Evolutionary conservation across 2,888 invertebrate species (phyloP).

Genomic region (Hydraecia micacea): DNA sequence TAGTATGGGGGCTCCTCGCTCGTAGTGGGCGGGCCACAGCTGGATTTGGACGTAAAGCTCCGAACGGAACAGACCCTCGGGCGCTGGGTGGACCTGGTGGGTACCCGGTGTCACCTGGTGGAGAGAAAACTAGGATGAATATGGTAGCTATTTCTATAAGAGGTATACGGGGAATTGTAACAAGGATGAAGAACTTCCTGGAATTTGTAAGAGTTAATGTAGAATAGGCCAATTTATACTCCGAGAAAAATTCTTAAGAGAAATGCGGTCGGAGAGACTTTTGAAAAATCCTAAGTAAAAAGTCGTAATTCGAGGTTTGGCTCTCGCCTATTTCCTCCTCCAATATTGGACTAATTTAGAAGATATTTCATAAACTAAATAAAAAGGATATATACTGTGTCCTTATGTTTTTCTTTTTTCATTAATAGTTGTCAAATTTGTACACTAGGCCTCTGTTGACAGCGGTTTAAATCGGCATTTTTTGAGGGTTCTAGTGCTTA

Average conservation of each 20-base stretch:
- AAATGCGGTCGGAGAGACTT: no score
- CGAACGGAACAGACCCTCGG: constrained; percentile 90
- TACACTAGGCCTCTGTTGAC: no score
- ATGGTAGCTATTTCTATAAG: constrained; percentile 28
- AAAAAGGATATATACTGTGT: no score
- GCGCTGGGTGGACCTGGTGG: constrained; percentile 83
- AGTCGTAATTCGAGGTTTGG: no score
- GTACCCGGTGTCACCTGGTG: constrained; percentile 86
- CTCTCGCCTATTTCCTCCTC: no score
- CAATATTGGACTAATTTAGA: no score
- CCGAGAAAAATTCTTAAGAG: constrained; percentile 9
- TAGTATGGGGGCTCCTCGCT: constrained; percentile 91
- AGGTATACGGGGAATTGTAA: constrained; percentile 15
- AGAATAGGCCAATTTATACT: neutral
- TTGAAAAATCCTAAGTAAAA: no score
- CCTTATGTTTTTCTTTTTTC: no score
- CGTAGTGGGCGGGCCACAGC: constrained; percentile 91
- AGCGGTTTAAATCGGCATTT: no score
- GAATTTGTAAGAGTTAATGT: neutral
- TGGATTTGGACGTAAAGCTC: constrained; percentile 91
- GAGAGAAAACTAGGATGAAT: constrained; percentile 47
- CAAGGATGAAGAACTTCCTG: neutral
- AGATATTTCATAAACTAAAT: no score
- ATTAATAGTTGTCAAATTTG: no score
- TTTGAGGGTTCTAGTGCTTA: no score